A percentile compares a stretch with the other conserved stretches of the same genome.
Conservation (phyloP, 2,888 invertebrate species). For the Folsomia candida region DNA sequence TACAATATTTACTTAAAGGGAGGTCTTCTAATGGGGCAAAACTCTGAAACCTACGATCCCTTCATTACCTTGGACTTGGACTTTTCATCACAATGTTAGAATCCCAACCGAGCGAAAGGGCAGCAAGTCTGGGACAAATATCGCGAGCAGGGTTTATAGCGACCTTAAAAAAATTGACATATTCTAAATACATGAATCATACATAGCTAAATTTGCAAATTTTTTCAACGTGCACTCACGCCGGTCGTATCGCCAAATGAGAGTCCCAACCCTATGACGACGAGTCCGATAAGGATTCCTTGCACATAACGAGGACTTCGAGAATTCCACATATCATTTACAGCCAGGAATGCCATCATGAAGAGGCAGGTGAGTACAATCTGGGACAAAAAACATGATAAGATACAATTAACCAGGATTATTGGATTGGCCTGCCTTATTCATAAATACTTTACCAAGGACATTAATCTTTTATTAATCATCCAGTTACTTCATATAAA, state of each 20-base stretch:
- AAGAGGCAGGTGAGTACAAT: neutral
- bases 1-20: no score
- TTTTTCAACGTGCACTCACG: no score
- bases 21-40: constrained; percentile 44
- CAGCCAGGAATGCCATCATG: neutral
- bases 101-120: constrained; percentile 58
- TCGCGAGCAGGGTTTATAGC: constrained; percentile 62
- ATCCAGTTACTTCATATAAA: no score
- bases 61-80: constrained; percentile 44
- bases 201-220: no score
- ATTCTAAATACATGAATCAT: no score
- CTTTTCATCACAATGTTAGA: constrained; percentile 44
- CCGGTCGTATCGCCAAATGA: constrained; percentile 6
- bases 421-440: neutral
- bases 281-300: neutral
- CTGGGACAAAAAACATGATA: neutral
- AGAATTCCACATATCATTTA: constrained; percentile 7
- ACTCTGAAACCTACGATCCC: constrained; percentile 46
- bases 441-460: no score
- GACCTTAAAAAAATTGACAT: no score
- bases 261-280: constrained; percentile 4
- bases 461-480: no score
- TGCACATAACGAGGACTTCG: neutral
- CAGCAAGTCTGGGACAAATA: constrained; percentile 59
- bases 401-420: neutral